Percentiles rank a stretch among this genome's conserved stretches.
These are phyloP conservation scores for Microhierax caerulescens DNA, from an alignment of 2,797 vertebrate genomes.

Conservation along the genomic window DNA sequence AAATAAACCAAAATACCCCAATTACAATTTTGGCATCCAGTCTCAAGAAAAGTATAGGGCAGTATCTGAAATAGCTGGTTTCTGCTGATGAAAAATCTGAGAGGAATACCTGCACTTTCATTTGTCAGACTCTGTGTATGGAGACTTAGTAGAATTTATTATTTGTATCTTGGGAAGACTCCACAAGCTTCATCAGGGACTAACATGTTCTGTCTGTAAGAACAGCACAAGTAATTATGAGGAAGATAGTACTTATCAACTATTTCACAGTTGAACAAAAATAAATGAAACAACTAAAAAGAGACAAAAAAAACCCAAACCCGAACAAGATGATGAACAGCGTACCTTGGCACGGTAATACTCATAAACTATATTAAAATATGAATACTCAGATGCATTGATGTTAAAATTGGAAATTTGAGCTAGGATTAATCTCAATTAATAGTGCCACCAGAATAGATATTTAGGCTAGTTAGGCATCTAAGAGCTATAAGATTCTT, in stretches of 20 bases:
- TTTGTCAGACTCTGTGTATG: neutral
- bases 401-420: neutral
- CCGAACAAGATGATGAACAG: neutral
- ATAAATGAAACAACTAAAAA: neutral
- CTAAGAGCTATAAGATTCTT: neutral
- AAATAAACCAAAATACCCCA: too few relatives aligned
- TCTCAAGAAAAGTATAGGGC: neutral
- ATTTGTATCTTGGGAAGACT: neutral
- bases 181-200: neutral
- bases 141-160: neutral
- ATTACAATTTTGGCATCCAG: neutral
- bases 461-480: neutral
- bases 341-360: neutral
- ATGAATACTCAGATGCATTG: neutral
- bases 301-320: neutral
- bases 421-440: neutral
- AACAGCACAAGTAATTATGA: neutral
- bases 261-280: neutral
- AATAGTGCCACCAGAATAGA: neutral
- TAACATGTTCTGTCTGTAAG: neutral
- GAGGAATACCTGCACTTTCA: neutral
- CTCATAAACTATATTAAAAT: neutral
- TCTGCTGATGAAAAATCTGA: neutral
- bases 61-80: neutral
- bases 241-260: neutral